Evolutionary conservation across 2,113 vertebrate genomes (phyloP), one percentile per base, ranked within the genome.

Genomic region (Calyptommatus sinebrachiatus): DNA sequence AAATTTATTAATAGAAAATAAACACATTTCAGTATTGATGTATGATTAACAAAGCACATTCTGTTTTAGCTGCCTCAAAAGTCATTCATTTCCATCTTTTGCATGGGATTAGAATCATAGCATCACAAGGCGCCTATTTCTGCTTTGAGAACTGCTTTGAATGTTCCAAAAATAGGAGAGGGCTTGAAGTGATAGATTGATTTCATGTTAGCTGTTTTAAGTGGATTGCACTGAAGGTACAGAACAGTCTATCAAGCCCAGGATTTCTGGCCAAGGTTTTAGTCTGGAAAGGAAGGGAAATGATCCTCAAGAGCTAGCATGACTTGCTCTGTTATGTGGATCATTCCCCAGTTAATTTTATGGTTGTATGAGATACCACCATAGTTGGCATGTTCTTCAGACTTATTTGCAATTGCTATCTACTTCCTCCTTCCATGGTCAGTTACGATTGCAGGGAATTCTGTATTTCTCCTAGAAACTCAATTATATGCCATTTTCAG

Each of bases 1-100:
- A 89, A 93, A 92, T 88, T 94, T 97, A 96, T 97, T 96, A 95
- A 90, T 91, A 94, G 91, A 96, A 96, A 95, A 94, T 93, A 94
- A 95, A 89, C 91, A 87, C 90, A 86, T 87, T 89, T 85, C 90
- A 89, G 80, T 87, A 88, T 83, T 79, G 73, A 89, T 74, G 67
- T 85, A 20, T 85, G 91, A 73, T 85, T 94, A 94, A 92, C 89
- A 90, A 93, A 93, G 94, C 89, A 91, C 75, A 2, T 31, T 80
- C 57, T 88, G 22, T 84, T 26, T 2, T 35, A 18, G 26, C 31
- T 61, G 67, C 67, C 50, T 61, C 31, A 7, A n/a, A 21, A 45
- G 8, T 26, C 14, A n/a, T 26, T 28, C 65, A 14, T 14, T 57
- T 50, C 48, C 8, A 14, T 14, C 48, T 28, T 35, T 35, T 21